Evolutionary conservation across 2,113 vertebrate species (phyloP).

Genomic region (Sterna hirundo): DNA sequence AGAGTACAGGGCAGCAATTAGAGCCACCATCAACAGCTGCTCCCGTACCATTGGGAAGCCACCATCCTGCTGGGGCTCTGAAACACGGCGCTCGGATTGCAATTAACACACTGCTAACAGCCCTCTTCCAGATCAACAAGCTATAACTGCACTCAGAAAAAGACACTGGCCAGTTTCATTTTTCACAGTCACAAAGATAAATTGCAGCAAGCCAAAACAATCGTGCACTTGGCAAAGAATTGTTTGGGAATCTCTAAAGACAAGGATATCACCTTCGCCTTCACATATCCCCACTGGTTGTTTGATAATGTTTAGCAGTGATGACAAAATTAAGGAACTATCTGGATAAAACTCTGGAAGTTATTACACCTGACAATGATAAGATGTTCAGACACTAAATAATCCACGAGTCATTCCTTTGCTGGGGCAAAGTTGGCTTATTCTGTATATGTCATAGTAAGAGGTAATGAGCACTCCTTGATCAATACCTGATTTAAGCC

Average conservation of each 20-base stretch:
- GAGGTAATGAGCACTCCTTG: accelerated
- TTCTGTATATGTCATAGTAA: not conserved
- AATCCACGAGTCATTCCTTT: not conserved
- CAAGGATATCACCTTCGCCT: accelerated
- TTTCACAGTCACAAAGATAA: not conserved
- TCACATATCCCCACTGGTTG: not conserved
- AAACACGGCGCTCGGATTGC: not conserved
- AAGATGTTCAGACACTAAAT: not conserved
- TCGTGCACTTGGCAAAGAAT: not conserved
- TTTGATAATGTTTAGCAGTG: not conserved
- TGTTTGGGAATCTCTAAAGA: not conserved
- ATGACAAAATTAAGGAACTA: not conserved
- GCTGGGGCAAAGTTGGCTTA: not conserved
- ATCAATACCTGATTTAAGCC: not conserved
- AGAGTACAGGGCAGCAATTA: conserved; percentile 51
- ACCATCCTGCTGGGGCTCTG: conserved; percentile 16
- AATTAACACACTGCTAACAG: conserved; percentile 33
- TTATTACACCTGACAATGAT: not conserved
- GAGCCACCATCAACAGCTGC: conserved; percentile 20
- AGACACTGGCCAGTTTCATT: not conserved
- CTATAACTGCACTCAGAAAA: not conserved
- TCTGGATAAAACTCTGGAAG: not conserved
- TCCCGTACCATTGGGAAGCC: not conserved
- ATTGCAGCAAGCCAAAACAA: not conserved
- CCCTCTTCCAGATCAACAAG: not conserved